Conservation (phyloP, 2,888 invertebrate species). For the Aelia acuminata region DNA sequence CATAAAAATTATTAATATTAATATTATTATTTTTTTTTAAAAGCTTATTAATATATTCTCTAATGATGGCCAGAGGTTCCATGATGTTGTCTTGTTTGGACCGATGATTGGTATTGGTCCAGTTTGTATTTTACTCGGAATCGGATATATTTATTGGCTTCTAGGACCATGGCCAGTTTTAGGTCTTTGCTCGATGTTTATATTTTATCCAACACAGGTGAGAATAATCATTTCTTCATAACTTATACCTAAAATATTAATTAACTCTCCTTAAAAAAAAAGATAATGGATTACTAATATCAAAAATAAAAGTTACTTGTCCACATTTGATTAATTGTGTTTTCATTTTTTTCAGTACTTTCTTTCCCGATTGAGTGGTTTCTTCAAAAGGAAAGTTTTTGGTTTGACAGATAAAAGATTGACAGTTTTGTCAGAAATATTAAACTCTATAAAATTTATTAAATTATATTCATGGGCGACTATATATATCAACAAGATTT, state of each 20-base stretch:
- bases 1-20: too few species aligned
- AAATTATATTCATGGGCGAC: slow-evolving; percentile 79
- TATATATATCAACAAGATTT: slow-evolving; percentile 72
- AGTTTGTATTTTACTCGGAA: slow-evolving; percentile 71
- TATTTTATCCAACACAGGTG: slow-evolving; percentile 74
- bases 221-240: slow-evolving; percentile 62
- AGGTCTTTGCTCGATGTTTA: slow-evolving; percentile 71
- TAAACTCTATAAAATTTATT: slow-evolving; percentile 74
- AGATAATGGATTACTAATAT: too few species aligned
- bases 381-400: slow-evolving; percentile 68
- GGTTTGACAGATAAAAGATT: slow-evolving; percentile 69
- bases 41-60: slow-evolving; percentile 74
- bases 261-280: too few species aligned
- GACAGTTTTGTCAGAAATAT: slow-evolving; percentile 73
- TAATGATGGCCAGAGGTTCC: slow-evolving; percentile 73
- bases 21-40: slow-evolving; percentile 64
- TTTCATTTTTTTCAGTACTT: slow-evolving; percentile 69
- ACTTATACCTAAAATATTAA: too few species aligned
- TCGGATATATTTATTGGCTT: slow-evolving; percentile 71
- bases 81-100: slow-evolving; percentile 72
- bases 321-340: not conserved
- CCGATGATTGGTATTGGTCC: slow-evolving; percentile 74
- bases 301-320: too few species aligned
- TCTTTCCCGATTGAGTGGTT: slow-evolving; percentile 70
- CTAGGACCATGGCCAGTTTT: slow-evolving; percentile 73